Percentiles rank a stretch among this genome's conserved stretches.
Evolutionary conservation across 2,113 vertebrate genomes (phyloP).

Genomic region (Apteryx mantelli): DNA sequence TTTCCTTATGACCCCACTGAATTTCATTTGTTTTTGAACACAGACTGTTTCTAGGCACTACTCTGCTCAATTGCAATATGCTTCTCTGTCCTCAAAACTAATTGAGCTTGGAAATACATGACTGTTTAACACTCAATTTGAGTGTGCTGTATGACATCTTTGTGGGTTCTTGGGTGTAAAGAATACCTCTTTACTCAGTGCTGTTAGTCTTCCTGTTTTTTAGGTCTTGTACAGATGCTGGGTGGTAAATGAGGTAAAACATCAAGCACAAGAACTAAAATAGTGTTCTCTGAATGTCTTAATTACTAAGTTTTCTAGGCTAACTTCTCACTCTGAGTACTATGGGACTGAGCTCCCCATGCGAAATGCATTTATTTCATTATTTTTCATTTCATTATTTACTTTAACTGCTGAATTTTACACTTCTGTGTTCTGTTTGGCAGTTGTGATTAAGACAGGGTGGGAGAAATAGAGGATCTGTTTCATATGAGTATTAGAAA

Average conservation of each 20-base stretch:
- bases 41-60: neutral
- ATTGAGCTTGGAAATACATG: neutral
- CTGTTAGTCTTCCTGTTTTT: neutral
- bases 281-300: neutral
- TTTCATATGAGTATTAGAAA: neutral
- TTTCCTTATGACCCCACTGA: neutral
- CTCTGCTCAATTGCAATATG: neutral
- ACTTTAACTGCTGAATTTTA: neutral
- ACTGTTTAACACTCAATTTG: neutral
- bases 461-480: neutral
- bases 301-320: neutral
- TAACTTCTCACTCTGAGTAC: neutral
- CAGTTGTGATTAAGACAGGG: neutral
- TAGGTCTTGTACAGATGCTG: neutral
- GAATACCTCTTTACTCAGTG: neutral
- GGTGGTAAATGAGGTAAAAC: neutral
- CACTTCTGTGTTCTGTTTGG: neutral
- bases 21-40: neutral
- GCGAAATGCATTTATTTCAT: neutral
- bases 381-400: neutral
- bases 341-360: neutral
- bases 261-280: neutral
- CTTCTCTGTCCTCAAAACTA: neutral
- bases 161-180: neutral
- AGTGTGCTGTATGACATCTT: neutral